These are phyloP conservation scores for Hydrotaea diabolus DNA, from an alignment of 2,888 invertebrate genomes.

Conservation along the genomic window DNA sequence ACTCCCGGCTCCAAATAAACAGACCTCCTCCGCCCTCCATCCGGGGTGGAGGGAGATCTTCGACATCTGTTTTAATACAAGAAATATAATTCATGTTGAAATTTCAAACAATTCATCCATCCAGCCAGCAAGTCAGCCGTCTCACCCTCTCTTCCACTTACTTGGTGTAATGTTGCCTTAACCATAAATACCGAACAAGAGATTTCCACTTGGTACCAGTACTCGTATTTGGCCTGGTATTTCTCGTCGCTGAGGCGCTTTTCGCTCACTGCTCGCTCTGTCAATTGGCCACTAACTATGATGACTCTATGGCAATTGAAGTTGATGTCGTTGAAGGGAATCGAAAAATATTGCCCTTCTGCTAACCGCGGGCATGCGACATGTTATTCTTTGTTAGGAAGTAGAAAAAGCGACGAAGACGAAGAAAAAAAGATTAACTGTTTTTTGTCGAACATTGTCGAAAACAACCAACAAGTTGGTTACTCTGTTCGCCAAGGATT, in stretches of 20 bases:
- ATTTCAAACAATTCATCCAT: not conserved
- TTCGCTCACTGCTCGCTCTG: not conserved
- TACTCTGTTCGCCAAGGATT: conserved; percentile 7
- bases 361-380: not conserved
- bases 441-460: conserved; percentile 19
- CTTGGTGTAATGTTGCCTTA: too few species aligned
- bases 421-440: conserved; percentile 57
- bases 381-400: conserved; percentile 7
- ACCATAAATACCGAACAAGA: too few species aligned
- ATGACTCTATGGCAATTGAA: not conserved
- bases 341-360: conserved; percentile 17
- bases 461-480: conserved; percentile 37
- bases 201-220: too few species aligned
- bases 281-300: not conserved
- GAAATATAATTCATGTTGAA: conserved; percentile 14
- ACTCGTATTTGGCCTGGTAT: too few species aligned
- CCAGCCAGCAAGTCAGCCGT: too few species aligned
- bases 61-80: conserved; percentile 26
- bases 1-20: not conserved
- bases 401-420: not conserved
- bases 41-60: too few species aligned
- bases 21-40: not conserved
- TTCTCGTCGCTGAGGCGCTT: too few species aligned
- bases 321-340: not conserved
- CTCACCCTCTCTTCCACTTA: too few species aligned